Base-by-base conservation (phyloP, 1,140 invertebrate genomes). In the Anastrepha obliqua region DNA sequence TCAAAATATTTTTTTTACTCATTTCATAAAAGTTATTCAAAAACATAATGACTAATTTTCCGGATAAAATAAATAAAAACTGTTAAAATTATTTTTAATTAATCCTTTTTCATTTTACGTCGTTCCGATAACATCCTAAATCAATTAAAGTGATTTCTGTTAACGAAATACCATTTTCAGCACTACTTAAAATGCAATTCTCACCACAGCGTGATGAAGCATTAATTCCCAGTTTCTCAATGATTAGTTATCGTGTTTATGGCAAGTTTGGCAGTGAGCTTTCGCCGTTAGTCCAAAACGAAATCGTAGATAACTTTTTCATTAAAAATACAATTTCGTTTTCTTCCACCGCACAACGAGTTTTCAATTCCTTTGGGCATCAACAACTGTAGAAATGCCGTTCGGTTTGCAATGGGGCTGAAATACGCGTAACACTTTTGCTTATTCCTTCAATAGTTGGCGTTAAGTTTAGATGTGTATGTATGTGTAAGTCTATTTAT, bases 311-410 rank as follows among this genome's bases (percentile, higher is more conserved):
- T 44, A 47, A 74, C 67, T 74, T 74, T 74, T 39, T 74, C 67
- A 74, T 74, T 74, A 74, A 74, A 74, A 74, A 74, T 74, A 74
- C 67, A 74, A 74, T 74, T 74, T 74, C 67, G 42, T 42, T 74
- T 74, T 74, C 67, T 74, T 15, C 39, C 51, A 8, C 51, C 6
- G 11, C 11, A 11, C 51, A 11, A 55, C 11, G 51, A 11, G 11
- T 6, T 11, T 29, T 39, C 29, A 44, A 74, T 39, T 74, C 67
- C 67, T n/a, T 47, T 47, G 67, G 67, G 42, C 15, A 2, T 15
- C 5, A 47, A 74, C 39, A 74, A 74, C 42, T 44, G 13, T n/a
- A 13, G 3, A 74, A 47, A 5, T 74, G 39, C 67, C 67, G 44
- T 74, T 74, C 9, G 67, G 17, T 42, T 13, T 62, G 29, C 51